Percentiles rank a stretch among this genome's conserved stretches.
Conservation (phyloP, 2,797 vertebrate genomes). For the Poecile montanus region DNA sequence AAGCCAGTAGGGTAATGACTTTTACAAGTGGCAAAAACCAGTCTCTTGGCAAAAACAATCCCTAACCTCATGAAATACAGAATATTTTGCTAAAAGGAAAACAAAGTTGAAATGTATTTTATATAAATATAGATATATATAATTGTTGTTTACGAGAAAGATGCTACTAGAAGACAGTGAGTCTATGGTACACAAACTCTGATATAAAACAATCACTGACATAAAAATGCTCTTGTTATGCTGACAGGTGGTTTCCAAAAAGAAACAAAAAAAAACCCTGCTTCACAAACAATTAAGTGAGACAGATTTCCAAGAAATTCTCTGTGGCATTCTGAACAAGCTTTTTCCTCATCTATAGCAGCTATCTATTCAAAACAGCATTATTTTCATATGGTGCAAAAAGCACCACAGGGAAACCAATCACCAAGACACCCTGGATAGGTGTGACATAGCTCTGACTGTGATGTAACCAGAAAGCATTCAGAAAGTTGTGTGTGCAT, state of each 20-base stretch:
- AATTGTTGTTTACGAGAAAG: background rate
- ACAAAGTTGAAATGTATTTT: background rate
- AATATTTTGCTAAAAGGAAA: background rate
- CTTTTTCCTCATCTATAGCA: background rate
- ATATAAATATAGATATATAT: background rate
- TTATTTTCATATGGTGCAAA: background rate
- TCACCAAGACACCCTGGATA: background rate
- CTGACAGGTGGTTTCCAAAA: background rate
- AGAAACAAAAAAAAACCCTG: background rate
- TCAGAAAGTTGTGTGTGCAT: background rate
- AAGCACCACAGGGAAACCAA: background rate
- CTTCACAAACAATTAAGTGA: background rate
- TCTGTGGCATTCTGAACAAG: background rate
- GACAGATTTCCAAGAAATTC: background rate
- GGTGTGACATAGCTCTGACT: background rate
- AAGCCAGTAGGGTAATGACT: background rate
- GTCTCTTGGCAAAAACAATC: background rate
- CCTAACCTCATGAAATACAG: background rate
- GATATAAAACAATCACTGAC: background rate
- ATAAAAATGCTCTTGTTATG: background rate
- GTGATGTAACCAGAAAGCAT: background rate
- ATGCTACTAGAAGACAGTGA: background rate
- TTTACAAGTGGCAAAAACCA: conserved; percentile 7
- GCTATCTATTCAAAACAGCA: background rate
- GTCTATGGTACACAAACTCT: background rate